Evolutionary conservation across 2,888 invertebrate species (phyloP).

Genomic region (Capitulum mitella): DNA sequence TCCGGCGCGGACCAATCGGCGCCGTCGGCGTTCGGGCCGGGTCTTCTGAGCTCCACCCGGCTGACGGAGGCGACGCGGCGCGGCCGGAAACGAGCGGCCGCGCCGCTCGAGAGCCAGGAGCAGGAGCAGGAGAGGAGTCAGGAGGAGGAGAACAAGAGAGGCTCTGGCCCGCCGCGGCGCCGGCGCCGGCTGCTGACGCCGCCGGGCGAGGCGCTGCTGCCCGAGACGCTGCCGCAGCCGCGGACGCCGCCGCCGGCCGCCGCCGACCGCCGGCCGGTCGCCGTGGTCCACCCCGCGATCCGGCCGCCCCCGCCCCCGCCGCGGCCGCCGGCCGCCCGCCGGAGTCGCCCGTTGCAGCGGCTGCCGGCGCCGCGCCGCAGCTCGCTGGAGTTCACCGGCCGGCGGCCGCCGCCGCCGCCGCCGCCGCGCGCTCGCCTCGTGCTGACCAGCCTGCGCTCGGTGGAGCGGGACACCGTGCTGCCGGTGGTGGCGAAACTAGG

Average conservation of each 20-base stretch:
- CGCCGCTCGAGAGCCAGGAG: too few relatives aligned
- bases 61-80: not conserved
- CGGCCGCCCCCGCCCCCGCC: not conserved
- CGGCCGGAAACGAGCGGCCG: too few relatives aligned
- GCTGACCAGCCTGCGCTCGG: not conserved
- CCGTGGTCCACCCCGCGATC: not conserved
- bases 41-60: not conserved
- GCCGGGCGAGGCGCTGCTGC: not conserved
- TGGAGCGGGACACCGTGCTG: not conserved
- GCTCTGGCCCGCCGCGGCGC: not conserved
- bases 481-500: not conserved
- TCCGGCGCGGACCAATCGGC: not conserved
- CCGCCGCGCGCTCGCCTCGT: not conserved
- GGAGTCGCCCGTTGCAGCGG: not conserved
- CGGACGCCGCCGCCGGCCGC: not conserved
- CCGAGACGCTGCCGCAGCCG: not conserved
- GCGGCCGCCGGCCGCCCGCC: not conserved
- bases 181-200: not conserved
- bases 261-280: not conserved
- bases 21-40: not conserved
- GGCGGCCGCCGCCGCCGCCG: not conserved
- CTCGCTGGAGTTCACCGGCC: not conserved
- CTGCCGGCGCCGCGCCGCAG: not conserved
- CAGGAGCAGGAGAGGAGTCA: too few relatives aligned
- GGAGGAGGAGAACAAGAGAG: not conserved